phyloP scores from a whole-genome alignment of 1,140 invertebrate species.

The Hesperophylax magnus region DNA sequence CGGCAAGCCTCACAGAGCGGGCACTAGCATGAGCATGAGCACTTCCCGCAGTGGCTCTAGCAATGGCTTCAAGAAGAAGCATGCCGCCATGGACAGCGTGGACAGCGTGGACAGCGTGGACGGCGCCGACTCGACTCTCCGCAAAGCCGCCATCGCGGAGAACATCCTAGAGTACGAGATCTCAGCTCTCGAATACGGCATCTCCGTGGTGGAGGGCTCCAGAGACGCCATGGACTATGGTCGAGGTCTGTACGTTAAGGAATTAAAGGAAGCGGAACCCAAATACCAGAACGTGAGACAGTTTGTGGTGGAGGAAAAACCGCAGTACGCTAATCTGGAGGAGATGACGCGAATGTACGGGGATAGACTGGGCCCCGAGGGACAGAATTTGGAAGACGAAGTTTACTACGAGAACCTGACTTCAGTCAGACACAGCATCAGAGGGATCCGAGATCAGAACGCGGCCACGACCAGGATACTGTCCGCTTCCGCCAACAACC shows the following conservation, averaged over 20 bases:
- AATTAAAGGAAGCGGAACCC: conserved; percentile 57
- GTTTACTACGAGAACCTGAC: conserved; percentile 68
- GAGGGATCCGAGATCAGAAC: conserved; percentile 49
- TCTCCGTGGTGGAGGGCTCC: conserved; percentile 63
- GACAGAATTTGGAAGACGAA: conserved; percentile 69
- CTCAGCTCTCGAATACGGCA: conserved; percentile 62
- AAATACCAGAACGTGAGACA: conserved; percentile 67
- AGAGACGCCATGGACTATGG: conserved; percentile 60
- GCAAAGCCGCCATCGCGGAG: conserved; percentile 47
- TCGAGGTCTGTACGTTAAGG: conserved; percentile 30
- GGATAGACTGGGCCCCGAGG: conserved; percentile 68
- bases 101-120: too few relatives aligned
- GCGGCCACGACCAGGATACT: conserved; percentile 61
- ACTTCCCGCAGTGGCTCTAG: background rate
- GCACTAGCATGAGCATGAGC: background rate
- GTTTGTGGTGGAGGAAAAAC: conserved; percentile 60
- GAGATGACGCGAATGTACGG: conserved; percentile 69
- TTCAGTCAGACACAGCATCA: conserved; percentile 63
- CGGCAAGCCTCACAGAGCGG: background rate
- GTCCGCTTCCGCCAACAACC: conserved; percentile 63
- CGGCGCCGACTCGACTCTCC: conserved; percentile 39
- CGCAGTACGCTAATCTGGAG: conserved; percentile 67
- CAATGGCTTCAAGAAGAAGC: conserved; percentile 1
- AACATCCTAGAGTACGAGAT: conserved; percentile 51
- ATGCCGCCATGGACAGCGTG: conserved; percentile 37